Evolutionary conservation across 2,113 vertebrate genomes (phyloP).

Genomic region (Anguilla japonica): DNA sequence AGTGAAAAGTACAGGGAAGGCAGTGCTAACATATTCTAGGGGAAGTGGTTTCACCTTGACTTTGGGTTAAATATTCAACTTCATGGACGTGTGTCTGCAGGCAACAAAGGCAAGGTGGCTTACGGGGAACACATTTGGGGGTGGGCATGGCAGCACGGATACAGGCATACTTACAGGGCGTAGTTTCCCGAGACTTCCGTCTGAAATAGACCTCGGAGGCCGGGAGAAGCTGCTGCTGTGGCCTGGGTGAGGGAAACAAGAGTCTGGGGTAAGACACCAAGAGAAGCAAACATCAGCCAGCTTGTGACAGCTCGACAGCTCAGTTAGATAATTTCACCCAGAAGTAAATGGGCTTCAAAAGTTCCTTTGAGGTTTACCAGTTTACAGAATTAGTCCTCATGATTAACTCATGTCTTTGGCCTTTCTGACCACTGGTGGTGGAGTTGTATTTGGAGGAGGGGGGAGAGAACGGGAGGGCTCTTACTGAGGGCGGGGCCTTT

Average conservation of each 20-base stretch:
- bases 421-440: neutral
- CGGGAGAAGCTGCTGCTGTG: slow-evolving; percentile 82
- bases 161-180: slow-evolving; percentile 79
- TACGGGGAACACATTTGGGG: neutral
- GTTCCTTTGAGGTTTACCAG: neutral
- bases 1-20: too few relatives aligned
- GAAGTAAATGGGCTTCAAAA: neutral
- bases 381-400: neutral
- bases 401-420: neutral
- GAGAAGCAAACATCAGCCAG: neutral
- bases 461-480: slow-evolving; percentile 11
- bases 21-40: too few relatives aligned
- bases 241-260: slow-evolving; percentile 63
- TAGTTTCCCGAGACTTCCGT: slow-evolving; percentile 84
- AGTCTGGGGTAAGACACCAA: neutral
- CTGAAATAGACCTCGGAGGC: slow-evolving; percentile 73
- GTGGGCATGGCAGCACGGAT: neutral
- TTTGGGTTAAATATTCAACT: neutral
- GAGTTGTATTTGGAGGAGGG: neutral
- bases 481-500: slow-evolving; percentile 67
- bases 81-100: neutral
- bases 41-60: too few relatives aligned
- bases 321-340: neutral
- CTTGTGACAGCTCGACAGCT: neutral
- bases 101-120: neutral